Evolutionary conservation across 2,113 vertebrate genomes (phyloP), one percentile per base, ranked within the genome.

Genomic region (Dendropsophus ebraccatus): DNA sequence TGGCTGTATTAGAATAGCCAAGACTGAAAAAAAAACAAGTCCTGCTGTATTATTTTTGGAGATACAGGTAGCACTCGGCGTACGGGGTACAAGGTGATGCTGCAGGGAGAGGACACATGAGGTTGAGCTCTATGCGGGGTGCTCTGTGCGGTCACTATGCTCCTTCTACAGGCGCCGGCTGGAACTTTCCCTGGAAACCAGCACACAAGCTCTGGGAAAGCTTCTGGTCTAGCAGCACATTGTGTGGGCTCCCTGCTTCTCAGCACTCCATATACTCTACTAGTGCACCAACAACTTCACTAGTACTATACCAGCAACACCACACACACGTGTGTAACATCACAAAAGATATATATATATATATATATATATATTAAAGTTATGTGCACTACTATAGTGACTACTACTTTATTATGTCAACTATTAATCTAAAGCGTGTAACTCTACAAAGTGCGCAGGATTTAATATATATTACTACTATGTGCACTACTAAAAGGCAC

Each of bases 81-180:
- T 19, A 10, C 21, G 13, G 50, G 19, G 50, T 12, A 25, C 47
- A 58, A 79, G 52, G 75, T 78, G 49, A 56, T 79, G 35, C 56
- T 41, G 54, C 37, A 12, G 12, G 28, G 23, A 41, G 81, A 23
- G 56, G 50, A 73, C 69, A 83, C 45, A 52, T 52, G 65, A 72
- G 54, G 81, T 72, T 73, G 49, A 41, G 10, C 21, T 58, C 12
- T 25, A 8, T 2, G 6, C 32, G 17, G 23, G 45, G 4, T 30
- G n/a, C 41, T 25, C 35, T 41, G 81, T 35, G 28, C n/a, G 50
- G 54, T 83, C 76, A 56, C 87, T 75, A 90, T 90, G 89, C 89
- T 91, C 89, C 86, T 84, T 89, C 90, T 90, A 90, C 87, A 91
- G 88, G 87, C 88, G 89, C 76, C 37, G 60, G 90, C 90, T 84